These are phyloP conservation scores for Sorex araneus DNA, from an alignment of 2,113 vertebrate genomes.

Conservation along the genomic window DNA sequence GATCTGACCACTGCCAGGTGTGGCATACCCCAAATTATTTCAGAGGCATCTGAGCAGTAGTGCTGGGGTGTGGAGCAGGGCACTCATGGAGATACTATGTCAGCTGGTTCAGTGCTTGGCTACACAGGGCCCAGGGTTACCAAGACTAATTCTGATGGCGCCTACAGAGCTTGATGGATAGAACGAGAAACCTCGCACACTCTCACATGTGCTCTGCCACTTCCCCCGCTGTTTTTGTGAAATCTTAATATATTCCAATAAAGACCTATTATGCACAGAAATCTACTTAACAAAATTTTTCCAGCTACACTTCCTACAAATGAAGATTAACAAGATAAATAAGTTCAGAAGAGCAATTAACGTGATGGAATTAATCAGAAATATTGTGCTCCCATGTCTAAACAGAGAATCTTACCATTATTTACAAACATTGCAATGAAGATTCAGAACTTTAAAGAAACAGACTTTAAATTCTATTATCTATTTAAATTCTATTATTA, in stretches of 20 bases:
- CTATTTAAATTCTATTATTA: too few species aligned
- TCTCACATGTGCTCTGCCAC: too few species aligned
- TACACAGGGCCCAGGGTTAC: too few species aligned
- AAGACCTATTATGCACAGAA: background rate
- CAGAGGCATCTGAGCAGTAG: too few species aligned
- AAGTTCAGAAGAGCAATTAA: background rate
- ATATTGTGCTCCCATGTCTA: background rate
- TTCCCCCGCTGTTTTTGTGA: background rate
- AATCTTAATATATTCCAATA: background rate
- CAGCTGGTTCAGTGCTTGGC: too few species aligned
- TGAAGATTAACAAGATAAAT: background rate
- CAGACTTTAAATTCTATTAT: background rate
- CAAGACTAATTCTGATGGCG: too few species aligned
- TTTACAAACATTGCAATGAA: constrained; percentile 16
- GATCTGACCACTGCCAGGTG: too few species aligned
- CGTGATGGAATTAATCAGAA: background rate
- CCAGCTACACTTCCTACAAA: background rate
- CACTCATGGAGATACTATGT: too few species aligned
- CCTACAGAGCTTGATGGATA: too few species aligned
- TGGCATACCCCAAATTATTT: too few species aligned
- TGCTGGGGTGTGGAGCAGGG: too few species aligned
- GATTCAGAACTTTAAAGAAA: background rate
- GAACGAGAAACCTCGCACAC: too few species aligned
- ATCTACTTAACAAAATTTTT: background rate
- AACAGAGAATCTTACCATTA: background rate